Percentiles rank a stretch among this genome's conserved stretches.
Evolutionary conservation across 2,113 vertebrate species (phyloP).

Genomic region (Scytalopus superciliaris): DNA sequence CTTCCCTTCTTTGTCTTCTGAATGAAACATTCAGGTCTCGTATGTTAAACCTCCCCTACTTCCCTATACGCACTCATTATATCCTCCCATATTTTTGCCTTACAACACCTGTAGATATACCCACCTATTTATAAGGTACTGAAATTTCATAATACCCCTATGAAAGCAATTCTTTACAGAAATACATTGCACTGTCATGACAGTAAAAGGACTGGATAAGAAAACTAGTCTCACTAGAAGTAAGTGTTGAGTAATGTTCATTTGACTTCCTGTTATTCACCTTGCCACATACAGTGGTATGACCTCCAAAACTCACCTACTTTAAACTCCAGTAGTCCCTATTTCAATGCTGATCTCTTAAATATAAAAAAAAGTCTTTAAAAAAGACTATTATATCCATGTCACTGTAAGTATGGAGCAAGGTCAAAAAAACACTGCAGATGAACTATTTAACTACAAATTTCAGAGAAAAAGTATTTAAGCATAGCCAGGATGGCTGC

Average conservation of each 20-base stretch:
- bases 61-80: not conserved
- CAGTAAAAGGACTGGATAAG: not conserved
- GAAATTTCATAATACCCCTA: not conserved
- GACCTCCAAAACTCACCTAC: not conserved
- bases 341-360: not conserved
- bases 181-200: conserved; percentile 12
- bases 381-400: not conserved
- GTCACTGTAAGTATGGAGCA: not conserved
- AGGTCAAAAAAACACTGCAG: not conserved
- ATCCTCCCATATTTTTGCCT: not conserved
- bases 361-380: not conserved
- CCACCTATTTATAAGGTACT: not conserved
- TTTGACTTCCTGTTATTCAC: conserved; percentile 8
- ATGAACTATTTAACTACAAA: not conserved
- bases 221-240: conserved; percentile 30
- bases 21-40: not conserved
- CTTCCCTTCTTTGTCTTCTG: not conserved
- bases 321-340: not conserved
- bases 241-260: not conserved
- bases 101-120: not conserved
- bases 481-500: not conserved
- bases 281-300: not conserved
- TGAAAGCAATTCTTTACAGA: not conserved
- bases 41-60: not conserved
- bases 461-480: not conserved